Evolutionary conservation across 53 echinoderm and acorn worm species (phyloP).

Genomic region (Henricia sp.): DNA sequence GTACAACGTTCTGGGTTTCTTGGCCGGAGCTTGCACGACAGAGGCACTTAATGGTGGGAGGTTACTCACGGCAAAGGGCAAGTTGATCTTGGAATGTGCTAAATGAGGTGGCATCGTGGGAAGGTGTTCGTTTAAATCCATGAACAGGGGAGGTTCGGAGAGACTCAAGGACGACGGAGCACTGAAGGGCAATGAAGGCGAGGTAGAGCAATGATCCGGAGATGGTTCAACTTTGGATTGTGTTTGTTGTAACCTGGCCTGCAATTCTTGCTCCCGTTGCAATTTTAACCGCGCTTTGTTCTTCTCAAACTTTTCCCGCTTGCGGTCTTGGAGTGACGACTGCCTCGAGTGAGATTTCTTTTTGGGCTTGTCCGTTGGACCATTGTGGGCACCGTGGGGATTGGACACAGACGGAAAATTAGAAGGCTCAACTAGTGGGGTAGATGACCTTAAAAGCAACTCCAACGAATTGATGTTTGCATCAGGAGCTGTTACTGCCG

Average conservation of each 20-base stretch:
- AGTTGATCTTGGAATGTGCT: slow-evolving; percentile 62
- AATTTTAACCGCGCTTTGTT: slow-evolving; percentile 79
- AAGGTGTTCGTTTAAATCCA: slow-evolving; percentile 43
- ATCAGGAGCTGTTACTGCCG: not conserved
- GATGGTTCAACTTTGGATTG: slow-evolving; percentile 41
- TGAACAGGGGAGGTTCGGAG: slow-evolving; percentile 34
- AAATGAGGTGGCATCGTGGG: slow-evolving; percentile 58
- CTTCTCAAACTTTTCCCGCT: slow-evolving; percentile 80
- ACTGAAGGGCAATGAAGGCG: slow-evolving; percentile 40
- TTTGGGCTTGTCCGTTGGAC: slow-evolving; percentile 27
- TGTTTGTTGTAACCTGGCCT: slow-evolving; percentile 56
- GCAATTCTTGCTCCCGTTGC: slow-evolving; percentile 79
- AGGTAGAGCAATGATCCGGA: slow-evolving; percentile 46
- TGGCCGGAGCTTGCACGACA: slow-evolving; percentile 71
- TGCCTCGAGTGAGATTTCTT: slow-evolving; percentile 44
- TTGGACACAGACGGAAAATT: not conserved
- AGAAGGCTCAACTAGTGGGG: not conserved
- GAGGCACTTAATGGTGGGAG: slow-evolving; percentile 67
- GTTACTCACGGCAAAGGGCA: slow-evolving; percentile 60
- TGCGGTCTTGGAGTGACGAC: slow-evolving; percentile 64
- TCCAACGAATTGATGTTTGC: slow-evolving; percentile 18
- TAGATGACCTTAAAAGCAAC: slow-evolving; percentile 27
- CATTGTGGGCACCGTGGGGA: slow-evolving; percentile 2
- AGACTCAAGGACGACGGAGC: slow-evolving; percentile 50
- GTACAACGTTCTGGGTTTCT: slow-evolving; percentile 79